Base-by-base conservation (phyloP, 1,140 invertebrate genomes). In the Psix sp. region DNA sequence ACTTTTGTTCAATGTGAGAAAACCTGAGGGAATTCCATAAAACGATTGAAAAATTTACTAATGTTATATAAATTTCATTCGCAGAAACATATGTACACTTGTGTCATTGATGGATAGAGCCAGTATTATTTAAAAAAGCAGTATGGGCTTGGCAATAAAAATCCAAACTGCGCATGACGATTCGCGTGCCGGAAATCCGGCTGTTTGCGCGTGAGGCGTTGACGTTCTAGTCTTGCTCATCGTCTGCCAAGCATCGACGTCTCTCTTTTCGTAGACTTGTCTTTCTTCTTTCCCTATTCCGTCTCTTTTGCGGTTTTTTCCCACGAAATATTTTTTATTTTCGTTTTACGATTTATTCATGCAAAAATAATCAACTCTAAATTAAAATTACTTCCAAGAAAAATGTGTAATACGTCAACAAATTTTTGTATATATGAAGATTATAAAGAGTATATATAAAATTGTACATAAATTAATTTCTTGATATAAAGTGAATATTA, bases 211-310 rank as follows among this genome's bases (percentile, higher is more conserved):
- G 29, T 45, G 51, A 51, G 39, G 63, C 57, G 71, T 67, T 63
- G 63, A 74, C 71, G 63, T 45, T 74, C 57, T 67, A 56, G 56
- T 45, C 63, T 63, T 48, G 18, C 42, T 75, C 60, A 56, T 60
- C 60, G 54, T 70, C 65, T 57, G 48, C 43, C 80, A 45, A 31
- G 80, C 78, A 77, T 83, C 77, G 74, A 78, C 77, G 79, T 82
- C 80, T 74, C 76, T 52, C 73, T 63, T 66, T 24, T 35, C 10
- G 2, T 13, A 57, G 29, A 57, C 18, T 33, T 36, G 29, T 45
- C 51, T 38, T 45, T 73, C 39, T 57, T 72, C 52, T 26, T 18
- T 15, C 24, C 5, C 15, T 10, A 18, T 39, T 16, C 35, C 24
- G 45, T 17, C 7, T 35, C 43, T 75, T 42, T 54, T 65, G 35